Evolutionary conservation across 2,888 invertebrate species (phyloP).

Genomic region (Acleris cristana): DNA sequence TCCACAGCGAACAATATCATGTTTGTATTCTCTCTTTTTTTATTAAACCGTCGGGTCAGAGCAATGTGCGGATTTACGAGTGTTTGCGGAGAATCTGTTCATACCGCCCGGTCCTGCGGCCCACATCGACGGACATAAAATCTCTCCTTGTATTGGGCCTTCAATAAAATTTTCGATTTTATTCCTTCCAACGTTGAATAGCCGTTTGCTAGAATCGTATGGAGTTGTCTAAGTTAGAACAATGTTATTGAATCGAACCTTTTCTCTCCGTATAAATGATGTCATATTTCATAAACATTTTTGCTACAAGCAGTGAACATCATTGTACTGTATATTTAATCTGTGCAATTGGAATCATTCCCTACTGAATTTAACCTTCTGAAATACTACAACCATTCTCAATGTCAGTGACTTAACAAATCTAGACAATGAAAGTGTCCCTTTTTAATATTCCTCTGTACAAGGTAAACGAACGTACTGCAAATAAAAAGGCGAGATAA

Average conservation of each 20-base stretch:
- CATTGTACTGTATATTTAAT: constrained; percentile 2
- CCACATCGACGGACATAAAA: constrained; percentile 63
- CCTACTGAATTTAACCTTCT: too few relatives aligned
- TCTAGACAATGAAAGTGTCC: constrained; percentile 10
- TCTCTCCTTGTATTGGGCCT: constrained; percentile 56
- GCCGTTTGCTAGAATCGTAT: constrained; percentile 31
- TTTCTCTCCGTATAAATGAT: not conserved
- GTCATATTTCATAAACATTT: not conserved
- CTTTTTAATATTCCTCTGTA: constrained; percentile 20
- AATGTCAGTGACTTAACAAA: not conserved
- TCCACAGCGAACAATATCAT: constrained; percentile 54
- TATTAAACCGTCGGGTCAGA: constrained; percentile 57
- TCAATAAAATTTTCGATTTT: constrained; percentile 64
- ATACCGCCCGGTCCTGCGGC: constrained; percentile 48
- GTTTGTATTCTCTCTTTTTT: constrained; percentile 46
- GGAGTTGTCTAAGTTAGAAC: constrained; percentile 19
- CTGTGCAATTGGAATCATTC: not conserved
- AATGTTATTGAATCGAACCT: constrained; percentile 27
- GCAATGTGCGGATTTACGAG: constrained; percentile 69
- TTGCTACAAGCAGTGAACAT: not conserved
- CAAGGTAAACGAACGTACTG: constrained; percentile 28
- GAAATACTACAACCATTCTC: too few relatives aligned
- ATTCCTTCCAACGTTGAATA: constrained; percentile 47
- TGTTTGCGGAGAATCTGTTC: constrained; percentile 69
- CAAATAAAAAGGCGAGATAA: constrained; percentile 50